Conservation (phyloP, 2,888 invertebrate species). For the Eumerus sabulonum region DNA sequence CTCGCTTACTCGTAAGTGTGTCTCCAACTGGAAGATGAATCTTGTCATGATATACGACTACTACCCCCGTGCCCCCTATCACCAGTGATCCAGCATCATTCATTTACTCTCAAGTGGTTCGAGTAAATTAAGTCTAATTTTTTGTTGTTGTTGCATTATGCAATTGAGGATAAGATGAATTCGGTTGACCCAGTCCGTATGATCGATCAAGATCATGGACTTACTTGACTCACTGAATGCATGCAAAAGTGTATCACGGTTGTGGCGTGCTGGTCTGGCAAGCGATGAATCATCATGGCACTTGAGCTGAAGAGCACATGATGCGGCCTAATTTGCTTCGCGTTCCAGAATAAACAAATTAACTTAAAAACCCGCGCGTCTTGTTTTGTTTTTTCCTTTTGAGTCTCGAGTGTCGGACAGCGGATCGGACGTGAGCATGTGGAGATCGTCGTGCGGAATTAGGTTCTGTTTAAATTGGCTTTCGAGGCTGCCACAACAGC, state of each 20-base stretch:
- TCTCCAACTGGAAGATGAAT: too few species aligned
- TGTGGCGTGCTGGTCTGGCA: constrained; percentile 20
- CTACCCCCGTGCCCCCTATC: too few species aligned
- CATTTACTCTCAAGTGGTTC: constrained; percentile 32
- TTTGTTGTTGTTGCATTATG: constrained; percentile 24
- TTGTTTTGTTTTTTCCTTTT: not conserved
- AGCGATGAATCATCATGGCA: constrained; percentile 20
- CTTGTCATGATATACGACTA: too few species aligned
- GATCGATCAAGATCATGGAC: constrained; percentile 49
- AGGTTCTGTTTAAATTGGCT: constrained; percentile 43
- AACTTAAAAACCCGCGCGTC: constrained; percentile 14
- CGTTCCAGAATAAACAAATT: constrained; percentile 36
- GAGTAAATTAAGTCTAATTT: constrained; percentile 6
- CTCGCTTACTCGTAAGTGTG: too few species aligned
- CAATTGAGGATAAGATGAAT: constrained; percentile 31
- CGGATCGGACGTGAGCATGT: not conserved
- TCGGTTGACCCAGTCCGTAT: constrained; percentile 43
- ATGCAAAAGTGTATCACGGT: constrained; percentile 15
- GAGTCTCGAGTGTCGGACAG: too few species aligned
- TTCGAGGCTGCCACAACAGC: not conserved
- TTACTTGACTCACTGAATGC: constrained; percentile 2
- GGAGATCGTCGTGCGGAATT: constrained; percentile 13
- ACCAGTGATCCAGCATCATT: too few species aligned
- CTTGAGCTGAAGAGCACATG: constrained; percentile 6
- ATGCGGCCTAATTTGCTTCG: constrained; percentile 31